Percentiles rank a stretch among this genome's conserved stretches.
Conservation (phyloP, 1,140 invertebrate genomes). For the Andricus grossulariae region DNA sequence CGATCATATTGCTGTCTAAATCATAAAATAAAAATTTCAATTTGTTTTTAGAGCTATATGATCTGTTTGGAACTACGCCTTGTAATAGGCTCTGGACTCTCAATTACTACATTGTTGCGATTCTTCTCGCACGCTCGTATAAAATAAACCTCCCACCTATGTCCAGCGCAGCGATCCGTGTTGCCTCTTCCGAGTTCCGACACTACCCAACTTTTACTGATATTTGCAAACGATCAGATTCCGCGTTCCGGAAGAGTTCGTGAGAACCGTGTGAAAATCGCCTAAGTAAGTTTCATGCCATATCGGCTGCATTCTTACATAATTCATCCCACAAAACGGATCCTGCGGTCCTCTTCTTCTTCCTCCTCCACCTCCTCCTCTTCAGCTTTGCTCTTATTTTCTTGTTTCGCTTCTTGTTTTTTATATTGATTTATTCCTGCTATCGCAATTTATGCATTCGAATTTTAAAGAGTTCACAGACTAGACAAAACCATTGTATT, state of each 20-base stretch:
- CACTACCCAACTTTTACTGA: slow-evolving; percentile 26
- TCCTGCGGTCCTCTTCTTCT: slow-evolving; percentile 31
- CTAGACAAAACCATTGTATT: slow-evolving; percentile 34
- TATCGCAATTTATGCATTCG: slow-evolving; percentile 38
- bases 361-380: slow-evolving; percentile 37
- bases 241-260: slow-evolving; percentile 50
- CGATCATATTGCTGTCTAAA: too few relatives aligned
- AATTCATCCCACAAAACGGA: slow-evolving; percentile 59
- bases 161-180: slow-evolving; percentile 36
- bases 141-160: slow-evolving; percentile 19
- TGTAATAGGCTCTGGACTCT: too few relatives aligned
- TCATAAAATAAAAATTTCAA: too few relatives aligned
- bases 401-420: slow-evolving; percentile 37
- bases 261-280: slow-evolving; percentile 45
- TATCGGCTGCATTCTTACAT: slow-evolving; percentile 60
- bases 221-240: slow-evolving; percentile 36
- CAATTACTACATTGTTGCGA: slow-evolving; percentile 30
- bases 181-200: slow-evolving; percentile 27
- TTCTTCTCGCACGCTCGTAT: slow-evolving; percentile 36
- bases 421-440: slow-evolving; percentile 25
- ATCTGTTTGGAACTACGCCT: too few relatives aligned
- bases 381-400: slow-evolving; percentile 37
- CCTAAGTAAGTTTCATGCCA: slow-evolving; percentile 39
- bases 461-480: slow-evolving; percentile 39
- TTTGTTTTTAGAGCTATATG: too few relatives aligned